Evolutionary conservation across 2,113 vertebrate genomes (phyloP).

Genomic region (Megaptera novaeangliae): DNA sequence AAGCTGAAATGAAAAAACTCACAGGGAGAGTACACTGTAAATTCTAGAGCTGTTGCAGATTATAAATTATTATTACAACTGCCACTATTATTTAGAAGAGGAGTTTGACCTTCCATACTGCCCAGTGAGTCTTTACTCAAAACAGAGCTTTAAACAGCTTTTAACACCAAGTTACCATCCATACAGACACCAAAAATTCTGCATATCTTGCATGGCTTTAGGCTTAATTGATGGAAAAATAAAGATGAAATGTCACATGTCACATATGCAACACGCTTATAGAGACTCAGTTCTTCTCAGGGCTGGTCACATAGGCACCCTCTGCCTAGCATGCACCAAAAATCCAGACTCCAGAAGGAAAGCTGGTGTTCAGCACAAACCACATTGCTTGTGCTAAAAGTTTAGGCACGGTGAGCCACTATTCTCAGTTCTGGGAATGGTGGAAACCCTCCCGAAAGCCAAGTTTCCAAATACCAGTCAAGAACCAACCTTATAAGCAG

Average conservation of each 20-base stretch:
- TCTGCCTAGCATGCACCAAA: background rate
- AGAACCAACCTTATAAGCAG: background rate
- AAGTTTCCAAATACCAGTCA: background rate
- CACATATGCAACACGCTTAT: background rate
- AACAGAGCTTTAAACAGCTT: constrained; percentile 17
- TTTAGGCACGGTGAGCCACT: background rate
- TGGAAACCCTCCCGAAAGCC: background rate
- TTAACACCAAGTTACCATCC: background rate
- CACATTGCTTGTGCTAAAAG: background rate
- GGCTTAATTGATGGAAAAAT: background rate
- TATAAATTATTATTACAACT: background rate
- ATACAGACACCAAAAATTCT: background rate
- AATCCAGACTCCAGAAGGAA: background rate
- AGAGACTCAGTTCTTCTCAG: background rate
- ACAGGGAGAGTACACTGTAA: background rate
- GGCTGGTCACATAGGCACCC: background rate
- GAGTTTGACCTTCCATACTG: constrained; percentile 4
- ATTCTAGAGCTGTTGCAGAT: background rate
- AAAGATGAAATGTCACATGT: background rate
- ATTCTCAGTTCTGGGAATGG: background rate
- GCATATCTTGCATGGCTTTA: background rate
- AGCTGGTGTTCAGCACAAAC: background rate
- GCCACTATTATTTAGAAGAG: constrained; percentile 3
- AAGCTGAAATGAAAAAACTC: background rate
- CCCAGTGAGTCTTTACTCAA: background rate